Base-by-base conservation (phyloP, 2,113 vertebrate species). In the Neotoma lepida region DNA sequence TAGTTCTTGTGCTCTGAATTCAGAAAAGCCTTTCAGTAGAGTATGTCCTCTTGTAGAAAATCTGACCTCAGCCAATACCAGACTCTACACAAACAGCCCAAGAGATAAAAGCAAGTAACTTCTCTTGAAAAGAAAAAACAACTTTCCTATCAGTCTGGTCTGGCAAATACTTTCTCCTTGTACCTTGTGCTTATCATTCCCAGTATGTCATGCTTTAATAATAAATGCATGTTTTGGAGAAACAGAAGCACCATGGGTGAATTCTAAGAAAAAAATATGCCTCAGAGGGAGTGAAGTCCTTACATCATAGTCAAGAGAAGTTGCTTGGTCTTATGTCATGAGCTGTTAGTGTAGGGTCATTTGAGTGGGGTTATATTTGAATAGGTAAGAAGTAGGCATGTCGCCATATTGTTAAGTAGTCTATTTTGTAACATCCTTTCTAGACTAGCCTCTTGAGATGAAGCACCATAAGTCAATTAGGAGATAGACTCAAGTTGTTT, bases 21-120 rank as follows among this genome's bases (percentile, higher is more conserved):
- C 33, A 84, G 81, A 77, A 90, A 94, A 93, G 1, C 18, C 54
- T 95, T 93, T 39, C 30, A 68, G 70, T 78, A 91, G 46, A 71
- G 0, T 86, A 41, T 77, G 20, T 85, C 12, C 24, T 82, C 92
- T 90, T 82, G 70, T 85, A 86, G 51, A 92, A 96, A 96, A 41
- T 4, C 46, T 88, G 46, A 81, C 28, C 17, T 10, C 28, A 39
- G 64, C 17, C 4, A 91, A n/a, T 10, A 33, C 6, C 28, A 2
- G 9, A 64, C n/a, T 41, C 56, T 30, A 82, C 2, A 63, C 80
- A 84, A 63, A 28, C 41, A 41, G 0, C 39, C 3, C 4, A 44
- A 84, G 39, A 63, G 7, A 63, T 44, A 44, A 63, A 63, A 84
- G 28, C 2, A 84, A 63, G 80, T 44, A 84, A 84, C 39, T 84